Conservation (phyloP, 2,797 vertebrate genomes). For the Muscicapa comitata region DNA sequence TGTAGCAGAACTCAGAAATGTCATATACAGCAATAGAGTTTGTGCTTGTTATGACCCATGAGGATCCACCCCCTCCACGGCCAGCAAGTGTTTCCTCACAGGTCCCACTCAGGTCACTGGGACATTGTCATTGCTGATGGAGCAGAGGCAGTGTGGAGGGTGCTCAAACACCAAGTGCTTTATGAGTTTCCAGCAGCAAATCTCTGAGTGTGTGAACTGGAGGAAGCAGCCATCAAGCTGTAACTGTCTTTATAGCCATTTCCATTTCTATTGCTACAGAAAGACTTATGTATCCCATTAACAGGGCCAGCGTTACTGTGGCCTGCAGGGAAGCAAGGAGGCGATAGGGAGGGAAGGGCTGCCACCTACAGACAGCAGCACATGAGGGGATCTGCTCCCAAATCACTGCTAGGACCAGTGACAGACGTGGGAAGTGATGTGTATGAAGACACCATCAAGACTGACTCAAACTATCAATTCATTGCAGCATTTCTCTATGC, state of each 20-base stretch:
- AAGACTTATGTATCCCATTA: neutral
- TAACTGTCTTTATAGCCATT: constrained; percentile 5
- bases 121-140: neutral
- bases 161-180: neutral
- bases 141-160: neutral
- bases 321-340: neutral
- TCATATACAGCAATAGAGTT: neutral
- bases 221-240: neutral
- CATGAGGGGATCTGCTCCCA: neutral
- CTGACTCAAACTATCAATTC: neutral
- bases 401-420: neutral
- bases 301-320: neutral
- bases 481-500: neutral
- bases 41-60: neutral
- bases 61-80: neutral
- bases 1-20: neutral
- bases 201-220: neutral
- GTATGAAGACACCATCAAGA: neutral
- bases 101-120: neutral
- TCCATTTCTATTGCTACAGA: neutral
- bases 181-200: neutral
- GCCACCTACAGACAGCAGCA: constrained; percentile 44
- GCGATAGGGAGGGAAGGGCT: neutral
- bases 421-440: fast-evolving
- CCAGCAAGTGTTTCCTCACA: neutral